Evolutionary conservation across 2,888 invertebrate genomes (phyloP).

Genomic region (Gortyna flavago): DNA sequence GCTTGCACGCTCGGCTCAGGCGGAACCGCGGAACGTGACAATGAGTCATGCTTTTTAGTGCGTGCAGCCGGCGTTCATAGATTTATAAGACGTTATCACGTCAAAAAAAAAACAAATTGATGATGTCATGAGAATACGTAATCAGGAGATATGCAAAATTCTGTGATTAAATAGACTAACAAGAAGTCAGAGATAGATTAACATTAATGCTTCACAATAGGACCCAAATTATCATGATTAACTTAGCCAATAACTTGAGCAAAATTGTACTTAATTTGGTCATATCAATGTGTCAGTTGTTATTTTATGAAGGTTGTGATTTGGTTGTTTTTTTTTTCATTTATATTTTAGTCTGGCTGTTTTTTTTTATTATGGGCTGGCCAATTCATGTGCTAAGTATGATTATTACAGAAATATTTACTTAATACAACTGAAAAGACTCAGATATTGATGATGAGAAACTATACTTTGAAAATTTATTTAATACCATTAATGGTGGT

Average conservation of each 20-base stretch:
- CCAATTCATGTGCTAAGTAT: not conserved
- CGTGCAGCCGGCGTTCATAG: too few species aligned
- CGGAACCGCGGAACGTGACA: too few species aligned
- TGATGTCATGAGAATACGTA: constrained; percentile 25
- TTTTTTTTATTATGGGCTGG: not conserved
- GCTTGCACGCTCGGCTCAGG: too few species aligned
- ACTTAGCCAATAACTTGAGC: constrained; percentile 19
- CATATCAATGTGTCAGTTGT: not conserved
- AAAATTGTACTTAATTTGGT: constrained; percentile 16
- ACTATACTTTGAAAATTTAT: not conserved
- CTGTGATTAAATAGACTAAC: constrained; percentile 24
- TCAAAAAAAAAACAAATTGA: too few species aligned
- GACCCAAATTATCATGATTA: constrained; percentile 1
- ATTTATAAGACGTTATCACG: too few species aligned
- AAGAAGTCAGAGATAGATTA: constrained; percentile 38
- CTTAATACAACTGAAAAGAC: not conserved
- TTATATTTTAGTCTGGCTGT: not conserved
- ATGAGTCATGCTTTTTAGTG: too few species aligned
- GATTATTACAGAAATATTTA: not conserved
- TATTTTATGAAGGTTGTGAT: not conserved
- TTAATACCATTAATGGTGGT: not conserved
- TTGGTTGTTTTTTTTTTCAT: not conserved
- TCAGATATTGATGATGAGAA: not conserved
- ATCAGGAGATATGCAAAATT: constrained; percentile 30
- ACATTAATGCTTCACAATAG: constrained; percentile 10